Percentiles rank a stretch among this genome's conserved stretches.
These are phyloP conservation scores for Plumapathes pennacea DNA, from an alignment of 92 coral and sea anemone species.

Conservation along the genomic window DNA sequence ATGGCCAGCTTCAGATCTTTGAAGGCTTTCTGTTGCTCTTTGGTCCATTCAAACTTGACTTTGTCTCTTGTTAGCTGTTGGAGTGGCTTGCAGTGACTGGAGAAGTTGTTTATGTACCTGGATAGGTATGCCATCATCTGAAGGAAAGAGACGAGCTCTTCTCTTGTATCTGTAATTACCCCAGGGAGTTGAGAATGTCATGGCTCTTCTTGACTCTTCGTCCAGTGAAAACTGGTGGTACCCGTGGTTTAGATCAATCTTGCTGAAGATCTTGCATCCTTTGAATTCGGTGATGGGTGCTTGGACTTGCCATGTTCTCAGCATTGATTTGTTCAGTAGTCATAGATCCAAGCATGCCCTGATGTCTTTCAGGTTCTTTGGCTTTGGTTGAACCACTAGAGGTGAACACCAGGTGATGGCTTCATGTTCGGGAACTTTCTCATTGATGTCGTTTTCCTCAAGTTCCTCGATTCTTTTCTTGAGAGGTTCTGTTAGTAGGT, in stretches of 20 bases:
- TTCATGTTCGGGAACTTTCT: slow-evolving; percentile 53
- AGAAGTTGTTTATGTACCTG: slow-evolving; percentile 35
- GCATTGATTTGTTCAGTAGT: slow-evolving; percentile 19
- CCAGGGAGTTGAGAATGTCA: slow-evolving; percentile 57
- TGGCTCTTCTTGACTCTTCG: slow-evolving; percentile 40
- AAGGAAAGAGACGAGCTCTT: slow-evolving; percentile 49
- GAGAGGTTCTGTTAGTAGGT: slow-evolving; percentile 19
- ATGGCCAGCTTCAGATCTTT: slow-evolving; percentile 40
- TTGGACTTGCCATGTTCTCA: no score
- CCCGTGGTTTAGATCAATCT: no score
- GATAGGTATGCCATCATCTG: slow-evolving; percentile 59
- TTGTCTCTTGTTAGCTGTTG: slow-evolving; percentile 28
- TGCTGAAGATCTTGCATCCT: no score
- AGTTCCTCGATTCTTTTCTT: slow-evolving; percentile 27
- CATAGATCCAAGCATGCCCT: slow-evolving; percentile 26
- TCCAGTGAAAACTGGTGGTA: slow-evolving; percentile 47
- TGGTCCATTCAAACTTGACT: slow-evolving; percentile 31
- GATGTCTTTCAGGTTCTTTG: slow-evolving; percentile 41
- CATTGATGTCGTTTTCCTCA: slow-evolving; percentile 30
- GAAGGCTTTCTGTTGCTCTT: slow-evolving; percentile 43
- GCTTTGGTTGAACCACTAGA: slow-evolving; percentile 37
- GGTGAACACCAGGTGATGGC: slow-evolving; percentile 50
- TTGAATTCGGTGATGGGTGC: no score
- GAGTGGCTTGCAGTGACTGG: slow-evolving; percentile 50
- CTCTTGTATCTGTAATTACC: slow-evolving; percentile 45